These are phyloP conservation scores for Coenonympha arcania DNA, from an alignment of 2,888 invertebrate genomes.

Conservation along the genomic window DNA sequence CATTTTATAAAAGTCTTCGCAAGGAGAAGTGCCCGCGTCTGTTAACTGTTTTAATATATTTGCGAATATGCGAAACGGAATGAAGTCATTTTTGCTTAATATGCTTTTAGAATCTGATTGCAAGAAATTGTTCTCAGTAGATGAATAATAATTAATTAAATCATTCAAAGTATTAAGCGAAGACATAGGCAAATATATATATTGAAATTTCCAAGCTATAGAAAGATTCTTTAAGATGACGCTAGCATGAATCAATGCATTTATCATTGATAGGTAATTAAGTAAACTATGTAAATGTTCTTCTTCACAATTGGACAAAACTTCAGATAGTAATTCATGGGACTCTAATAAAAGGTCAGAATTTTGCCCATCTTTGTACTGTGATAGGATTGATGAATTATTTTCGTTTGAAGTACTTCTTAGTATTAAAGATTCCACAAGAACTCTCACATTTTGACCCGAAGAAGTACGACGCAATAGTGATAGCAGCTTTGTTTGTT, in stretches of 20 bases:
- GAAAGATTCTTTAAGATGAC: slow-evolving; percentile 57
- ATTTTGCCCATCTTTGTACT: slow-evolving; percentile 52
- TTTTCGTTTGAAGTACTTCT: slow-evolving; percentile 30
- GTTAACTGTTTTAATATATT: slow-evolving; percentile 33
- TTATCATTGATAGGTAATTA: slow-evolving; percentile 46
- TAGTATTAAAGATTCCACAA: slow-evolving; percentile 50
- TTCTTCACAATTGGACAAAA: slow-evolving; percentile 50
- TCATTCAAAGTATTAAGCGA: slow-evolving; percentile 53
- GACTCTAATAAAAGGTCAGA: slow-evolving; percentile 45
- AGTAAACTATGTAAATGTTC: slow-evolving; percentile 53
- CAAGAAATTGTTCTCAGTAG: slow-evolving; percentile 22
- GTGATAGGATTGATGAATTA: slow-evolving; percentile 34
- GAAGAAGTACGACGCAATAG: slow-evolving; percentile 52
- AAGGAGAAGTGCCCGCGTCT: slow-evolving; percentile 18
- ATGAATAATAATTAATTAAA: slow-evolving; percentile 47
- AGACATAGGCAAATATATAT: slow-evolving; percentile 60
- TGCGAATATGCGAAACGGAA: slow-evolving; percentile 50
- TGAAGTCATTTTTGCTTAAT: slow-evolving; percentile 49
- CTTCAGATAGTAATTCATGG: slow-evolving; percentile 48
- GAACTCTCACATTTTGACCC: slow-evolving; percentile 44
- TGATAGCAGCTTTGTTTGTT: slow-evolving; percentile 38
- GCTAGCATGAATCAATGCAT: slow-evolving; percentile 51
- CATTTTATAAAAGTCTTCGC: slow-evolving; percentile 31
- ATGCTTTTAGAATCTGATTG: slow-evolving; percentile 30
- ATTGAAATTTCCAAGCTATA: slow-evolving; percentile 64